Conservation (phyloP, 2,888 invertebrate species). For the Hirtodrosophila trivittata region DNA sequence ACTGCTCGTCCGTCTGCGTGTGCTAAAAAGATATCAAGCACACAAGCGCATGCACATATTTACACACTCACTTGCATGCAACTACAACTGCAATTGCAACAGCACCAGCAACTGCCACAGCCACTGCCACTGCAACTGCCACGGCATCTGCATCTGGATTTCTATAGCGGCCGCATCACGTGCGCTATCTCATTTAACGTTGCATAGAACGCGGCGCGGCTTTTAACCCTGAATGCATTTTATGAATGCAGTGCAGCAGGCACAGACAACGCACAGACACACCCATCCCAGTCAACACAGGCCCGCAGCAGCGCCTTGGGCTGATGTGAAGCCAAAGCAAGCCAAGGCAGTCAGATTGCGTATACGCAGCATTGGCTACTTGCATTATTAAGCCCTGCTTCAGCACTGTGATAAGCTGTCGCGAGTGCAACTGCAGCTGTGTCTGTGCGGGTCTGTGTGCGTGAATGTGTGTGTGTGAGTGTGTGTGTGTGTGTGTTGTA, state of each 20-base stretch:
- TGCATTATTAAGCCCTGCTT: slow-evolving; percentile 70
- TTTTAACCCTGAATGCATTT: slow-evolving; percentile 75
- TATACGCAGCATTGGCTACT: slow-evolving; percentile 78
- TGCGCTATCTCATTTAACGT: slow-evolving; percentile 66
- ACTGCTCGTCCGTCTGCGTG: slow-evolving; percentile 36
- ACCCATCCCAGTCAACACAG: slow-evolving; percentile 33
- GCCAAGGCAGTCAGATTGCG: slow-evolving; percentile 59
- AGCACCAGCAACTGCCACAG: neutral
- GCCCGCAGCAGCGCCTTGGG: neutral
- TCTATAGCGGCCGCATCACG: slow-evolving; percentile 56
- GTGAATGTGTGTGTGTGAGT: slow-evolving; percentile 10
- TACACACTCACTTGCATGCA: slow-evolving; percentile 1
- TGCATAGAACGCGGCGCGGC: slow-evolving; percentile 61
- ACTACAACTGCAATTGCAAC: slow-evolving; percentile 29
- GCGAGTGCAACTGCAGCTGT: slow-evolving; percentile 35
- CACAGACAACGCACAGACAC: slow-evolving; percentile 66
- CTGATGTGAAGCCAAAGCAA: slow-evolving; percentile 9
- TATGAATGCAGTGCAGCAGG: slow-evolving; percentile 59
- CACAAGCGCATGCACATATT: slow-evolving; percentile 28
- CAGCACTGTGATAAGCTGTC: slow-evolving; percentile 63
- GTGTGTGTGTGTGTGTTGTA: slow-evolving; percentile 21
- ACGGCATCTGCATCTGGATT: slow-evolving; percentile 34
- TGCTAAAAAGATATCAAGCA: slow-evolving; percentile 34
- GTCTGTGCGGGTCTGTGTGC: slow-evolving; percentile 17
- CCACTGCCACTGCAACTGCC: slow-evolving; percentile 9